Evolutionary conservation across 37 sponge, comb jelly and placozoan species (phyloP), one percentile per base, ranked within the genome.

Genomic region (Aphrocallistes beatrix): DNA sequence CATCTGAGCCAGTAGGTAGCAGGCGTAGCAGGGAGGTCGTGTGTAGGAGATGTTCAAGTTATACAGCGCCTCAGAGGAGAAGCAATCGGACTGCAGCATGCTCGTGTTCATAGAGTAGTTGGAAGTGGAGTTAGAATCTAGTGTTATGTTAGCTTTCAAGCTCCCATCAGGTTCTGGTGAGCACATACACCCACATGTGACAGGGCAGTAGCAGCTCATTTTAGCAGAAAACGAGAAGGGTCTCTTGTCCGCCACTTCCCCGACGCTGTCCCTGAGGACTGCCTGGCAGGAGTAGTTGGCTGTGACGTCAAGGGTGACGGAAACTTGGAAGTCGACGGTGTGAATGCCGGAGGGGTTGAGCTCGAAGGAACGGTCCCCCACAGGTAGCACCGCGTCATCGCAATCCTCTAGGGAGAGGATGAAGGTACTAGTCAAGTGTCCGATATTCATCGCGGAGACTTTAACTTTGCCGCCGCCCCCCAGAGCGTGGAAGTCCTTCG

Each of bases 171-270:
- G 10, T 60, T 60, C 17, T 25, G 75, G 75, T 8, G 75, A 19
- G 34, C 75, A 60, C n/a, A 60, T 32, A 13, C 75, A 60, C 75
- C 75, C 75, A 60, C 75, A 60, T 6, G 75, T 60, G 3, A 60
- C 75, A 60, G 75, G 75, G 34, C 75, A 60, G 34, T 60, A 60
- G n/a, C 75, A 60, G n/a, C 75, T 60, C 75, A 60, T 60, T 28
- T 6, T 60, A 30, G 75, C 75, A 3, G 75, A 19, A 60, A 60
- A 60, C 34, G 75, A 25, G 32, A 60, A 19, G 28, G 10, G 75
- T 60, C 21, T 60, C 6, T 30, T 60, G 75, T 60, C 75, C 3
- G 75, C n/a, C 17, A 60, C 17, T 13, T 19, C 3, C 25, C 75
- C 75, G 6, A 3, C 32, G 34, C 75, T 60, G 75, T 60, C 75